A percentile compares a stretch with the other conserved stretches of the same genome.
Evolutionary conservation across 2,797 vertebrate species (phyloP).

Genomic region (Cetoscarus ocellatus): DNA sequence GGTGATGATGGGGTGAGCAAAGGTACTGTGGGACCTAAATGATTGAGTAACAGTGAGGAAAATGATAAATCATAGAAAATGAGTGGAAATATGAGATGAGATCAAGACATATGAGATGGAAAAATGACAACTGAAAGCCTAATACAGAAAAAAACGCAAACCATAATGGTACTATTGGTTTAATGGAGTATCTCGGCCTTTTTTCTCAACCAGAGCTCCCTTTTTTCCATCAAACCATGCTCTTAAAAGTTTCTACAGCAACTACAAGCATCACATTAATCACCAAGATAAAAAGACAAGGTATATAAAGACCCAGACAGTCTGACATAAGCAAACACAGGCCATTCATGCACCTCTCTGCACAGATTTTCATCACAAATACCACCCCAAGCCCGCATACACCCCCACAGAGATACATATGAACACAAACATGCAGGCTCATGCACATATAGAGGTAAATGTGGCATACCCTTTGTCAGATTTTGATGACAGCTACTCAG

Average conservation of each 20-base stretch:
- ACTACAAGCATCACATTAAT: constrained; percentile 28
- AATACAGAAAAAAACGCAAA: constrained; percentile 24
- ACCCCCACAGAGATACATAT: constrained; percentile 50
- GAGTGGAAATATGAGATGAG: background rate
- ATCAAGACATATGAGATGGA: background rate
- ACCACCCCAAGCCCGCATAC: constrained; percentile 32
- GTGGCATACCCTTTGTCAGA: constrained; percentile 77
- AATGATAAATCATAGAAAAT: constrained; percentile 2
- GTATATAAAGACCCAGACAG: constrained; percentile 48
- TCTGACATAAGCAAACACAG: constrained; percentile 34
- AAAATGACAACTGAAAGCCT: constrained; percentile 17
- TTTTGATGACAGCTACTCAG: constrained; percentile 67
- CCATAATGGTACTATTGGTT: constrained; percentile 48
- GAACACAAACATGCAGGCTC: constrained; percentile 68
- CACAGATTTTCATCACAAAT: constrained; percentile 35
- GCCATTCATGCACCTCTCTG: constrained; percentile 28
- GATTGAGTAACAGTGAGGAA: background rate
- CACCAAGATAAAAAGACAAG: constrained; percentile 39
- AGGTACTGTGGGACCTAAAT: background rate
- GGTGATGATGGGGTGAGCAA: constrained; percentile 8
- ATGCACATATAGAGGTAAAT: constrained; percentile 73
- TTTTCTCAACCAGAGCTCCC: constrained; percentile 50
- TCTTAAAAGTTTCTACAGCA: constrained; percentile 3
- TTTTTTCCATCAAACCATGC: constrained; percentile 33
- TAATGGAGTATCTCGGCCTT: constrained; percentile 63